A percentile compares a stretch with the other conserved stretches of the same genome.
These are phyloP conservation scores for Drosophila sp. DNA, from an alignment of 1,140 invertebrate species.

Conservation along the genomic window DNA sequence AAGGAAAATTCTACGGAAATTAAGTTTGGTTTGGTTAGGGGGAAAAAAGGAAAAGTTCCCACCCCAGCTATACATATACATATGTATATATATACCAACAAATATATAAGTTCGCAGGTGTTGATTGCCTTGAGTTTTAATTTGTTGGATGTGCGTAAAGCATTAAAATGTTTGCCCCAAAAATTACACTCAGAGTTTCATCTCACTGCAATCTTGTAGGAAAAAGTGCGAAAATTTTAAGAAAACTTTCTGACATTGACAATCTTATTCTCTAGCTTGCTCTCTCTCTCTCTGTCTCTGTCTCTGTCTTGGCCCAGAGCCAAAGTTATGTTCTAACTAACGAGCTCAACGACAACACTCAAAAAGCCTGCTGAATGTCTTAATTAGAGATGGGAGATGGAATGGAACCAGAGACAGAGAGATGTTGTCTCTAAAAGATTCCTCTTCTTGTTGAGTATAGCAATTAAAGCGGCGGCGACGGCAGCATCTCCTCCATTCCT, in stretches of 20 bases:
- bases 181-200: conserved; percentile 55
- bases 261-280: conserved; percentile 16
- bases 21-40: conserved; percentile 54
- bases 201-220: conserved; percentile 37
- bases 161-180: conserved; percentile 79
- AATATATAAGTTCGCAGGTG: conserved; percentile 45
- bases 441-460: conserved; percentile 56
- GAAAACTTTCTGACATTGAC: conserved; percentile 78
- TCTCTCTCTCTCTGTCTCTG: background rate
- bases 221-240: conserved; percentile 79
- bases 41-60: background rate
- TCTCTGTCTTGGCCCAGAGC: conserved; percentile 47
- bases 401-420: conserved; percentile 1
- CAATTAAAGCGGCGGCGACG: conserved; percentile 69
- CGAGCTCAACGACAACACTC: conserved; percentile 81
- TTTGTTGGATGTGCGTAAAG: conserved; percentile 80
- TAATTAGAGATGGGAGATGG: conserved; percentile 60
- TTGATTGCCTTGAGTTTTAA: conserved; percentile 77
- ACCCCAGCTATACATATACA: background rate
- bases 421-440: background rate
- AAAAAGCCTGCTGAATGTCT: conserved; percentile 68
- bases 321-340: conserved; percentile 81
- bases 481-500: background rate
- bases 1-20: conserved; percentile 76
- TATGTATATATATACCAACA: background rate